Conservation (phyloP, 37 sponge, comb jelly and placozoan genomes). For the Cliona cf. orientalis region DNA sequence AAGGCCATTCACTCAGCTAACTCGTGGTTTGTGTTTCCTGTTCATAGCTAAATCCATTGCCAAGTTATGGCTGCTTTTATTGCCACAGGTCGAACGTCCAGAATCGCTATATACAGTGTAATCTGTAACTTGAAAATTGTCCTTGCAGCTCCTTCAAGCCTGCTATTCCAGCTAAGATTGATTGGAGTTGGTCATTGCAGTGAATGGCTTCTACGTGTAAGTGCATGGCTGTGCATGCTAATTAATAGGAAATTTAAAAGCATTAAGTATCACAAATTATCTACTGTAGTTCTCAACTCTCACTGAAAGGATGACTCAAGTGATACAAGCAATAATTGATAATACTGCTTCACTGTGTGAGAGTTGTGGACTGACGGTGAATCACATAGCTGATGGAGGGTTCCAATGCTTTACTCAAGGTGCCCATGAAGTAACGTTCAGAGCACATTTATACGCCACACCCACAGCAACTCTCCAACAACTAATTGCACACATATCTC, state of each 20-base stretch:
- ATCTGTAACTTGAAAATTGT: too few relatives aligned
- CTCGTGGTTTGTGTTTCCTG: too few relatives aligned
- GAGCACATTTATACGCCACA: background rate
- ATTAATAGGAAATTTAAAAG: too few relatives aligned
- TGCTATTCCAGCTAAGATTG: slow-evolving; percentile 19
- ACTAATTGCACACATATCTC: background rate
- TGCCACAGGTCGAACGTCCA: too few relatives aligned
- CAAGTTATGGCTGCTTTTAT: too few relatives aligned
- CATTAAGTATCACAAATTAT: background rate
- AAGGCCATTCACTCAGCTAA: too few relatives aligned
- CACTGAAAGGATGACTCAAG: background rate
- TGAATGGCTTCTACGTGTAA: slow-evolving; percentile 28
- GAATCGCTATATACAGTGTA: too few relatives aligned
- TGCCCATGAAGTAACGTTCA: slow-evolving; percentile 29
- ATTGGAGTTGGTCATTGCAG: slow-evolving; percentile 32
- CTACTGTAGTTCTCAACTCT: background rate
- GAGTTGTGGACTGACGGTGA: background rate
- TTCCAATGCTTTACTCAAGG: slow-evolving; percentile 20
- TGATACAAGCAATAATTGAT: background rate
- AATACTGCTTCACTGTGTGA: background rate
- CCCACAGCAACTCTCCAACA: background rate
- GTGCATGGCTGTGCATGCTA: background rate
- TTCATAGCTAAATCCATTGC: too few relatives aligned
- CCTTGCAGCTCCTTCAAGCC: background rate
- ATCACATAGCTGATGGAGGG: slow-evolving; percentile 25